phyloP scores from a whole-genome alignment of 2,888 invertebrate genomes.

The Hypomecis punctinalis region DNA sequence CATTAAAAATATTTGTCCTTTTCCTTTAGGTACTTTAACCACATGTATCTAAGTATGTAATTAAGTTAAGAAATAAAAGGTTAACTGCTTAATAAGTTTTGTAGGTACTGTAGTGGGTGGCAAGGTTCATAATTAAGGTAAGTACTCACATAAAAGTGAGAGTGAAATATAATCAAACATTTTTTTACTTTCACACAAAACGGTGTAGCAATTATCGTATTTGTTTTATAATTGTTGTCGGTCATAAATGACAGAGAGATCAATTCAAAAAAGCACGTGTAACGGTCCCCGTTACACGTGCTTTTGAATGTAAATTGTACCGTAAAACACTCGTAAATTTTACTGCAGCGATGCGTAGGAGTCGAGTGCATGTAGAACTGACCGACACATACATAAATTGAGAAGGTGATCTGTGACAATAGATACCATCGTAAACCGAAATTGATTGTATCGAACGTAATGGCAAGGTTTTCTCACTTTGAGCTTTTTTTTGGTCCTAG shows the following conservation, averaged over 20 bases:
- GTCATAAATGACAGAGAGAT: conserved; percentile 56
- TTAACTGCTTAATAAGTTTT: too few relatives aligned
- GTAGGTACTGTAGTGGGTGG: neutral
- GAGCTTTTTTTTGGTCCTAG: too few relatives aligned
- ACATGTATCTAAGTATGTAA: too few relatives aligned
- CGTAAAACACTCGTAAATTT: conserved; percentile 70
- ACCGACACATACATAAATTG: conserved; percentile 39
- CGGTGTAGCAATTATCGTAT: conserved; percentile 42
- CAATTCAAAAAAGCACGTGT: too few relatives aligned
- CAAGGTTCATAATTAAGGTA: neutral
- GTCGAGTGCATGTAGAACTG: conserved; percentile 46
- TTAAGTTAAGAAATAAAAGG: too few relatives aligned
- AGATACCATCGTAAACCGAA: conserved; percentile 39
- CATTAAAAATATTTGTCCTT: too few relatives aligned
- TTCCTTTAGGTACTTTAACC: too few relatives aligned
- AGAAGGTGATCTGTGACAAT: conserved; percentile 44
- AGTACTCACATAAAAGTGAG: conserved; percentile 8
- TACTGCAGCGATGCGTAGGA: conserved; percentile 55
- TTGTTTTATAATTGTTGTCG: conserved; percentile 51
- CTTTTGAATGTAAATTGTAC: conserved; percentile 74
- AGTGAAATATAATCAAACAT: conserved; percentile 19
- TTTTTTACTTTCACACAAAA: conserved; percentile 24
- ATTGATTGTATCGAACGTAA: conserved; percentile 22
- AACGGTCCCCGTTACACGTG: conserved; percentile 63
- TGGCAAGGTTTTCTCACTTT: neutral